Evolutionary conservation across 2,888 invertebrate genomes (phyloP), one percentile per base, ranked within the genome.

Genomic region (Sacculina carcini): DNA sequence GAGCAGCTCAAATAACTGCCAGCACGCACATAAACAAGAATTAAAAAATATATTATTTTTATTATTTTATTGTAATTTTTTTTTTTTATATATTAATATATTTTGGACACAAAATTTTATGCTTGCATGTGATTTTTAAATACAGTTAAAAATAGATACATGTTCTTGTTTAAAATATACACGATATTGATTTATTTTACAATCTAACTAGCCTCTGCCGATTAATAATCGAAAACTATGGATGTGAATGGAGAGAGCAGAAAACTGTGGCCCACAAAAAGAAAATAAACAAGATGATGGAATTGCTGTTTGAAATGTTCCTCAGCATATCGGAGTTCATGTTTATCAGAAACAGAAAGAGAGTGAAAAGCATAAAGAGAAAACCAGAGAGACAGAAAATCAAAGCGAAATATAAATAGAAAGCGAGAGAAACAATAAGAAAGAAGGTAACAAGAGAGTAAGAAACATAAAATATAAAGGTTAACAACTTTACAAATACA

Each of bases 1-100:
- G 24, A 89, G 70, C 5, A 90, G 67, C 60, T 94, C 92, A 64
- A 89, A 80, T 21, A 94, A 67, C 65, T 72, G 60, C 14, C 19
- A 52, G 10, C 50, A 52, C 46, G 21, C 21, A n/a, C n/a, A n/a
- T n/a, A n/a, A n/a, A n/a, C n/a, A n/a, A n/a, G n/a, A n/a, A n/a
- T n/a, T n/a, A n/a, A n/a, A n/a, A n/a, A n/a, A n/a, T n/a, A n/a
- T n/a, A n/a, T n/a, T n/a, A n/a, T n/a, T n/a, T n/a, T n/a, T n/a
- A n/a, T n/a, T n/a, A n/a, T n/a, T n/a, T n/a, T n/a, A n/a, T n/a
- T 36, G 19, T 36, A 36, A 16, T 16, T 36, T 36, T 36, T 36
- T 36, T 2, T 36, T 36, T 3, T 16, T 36, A 36, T 36, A 36
- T 36, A 36, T 36, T 16, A 16, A 36, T 36, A 36, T 36, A 36